These are phyloP conservation scores for Lepus oiostolus DNA, from an alignment of 2,797 vertebrate species.

Conservation along the genomic window DNA sequence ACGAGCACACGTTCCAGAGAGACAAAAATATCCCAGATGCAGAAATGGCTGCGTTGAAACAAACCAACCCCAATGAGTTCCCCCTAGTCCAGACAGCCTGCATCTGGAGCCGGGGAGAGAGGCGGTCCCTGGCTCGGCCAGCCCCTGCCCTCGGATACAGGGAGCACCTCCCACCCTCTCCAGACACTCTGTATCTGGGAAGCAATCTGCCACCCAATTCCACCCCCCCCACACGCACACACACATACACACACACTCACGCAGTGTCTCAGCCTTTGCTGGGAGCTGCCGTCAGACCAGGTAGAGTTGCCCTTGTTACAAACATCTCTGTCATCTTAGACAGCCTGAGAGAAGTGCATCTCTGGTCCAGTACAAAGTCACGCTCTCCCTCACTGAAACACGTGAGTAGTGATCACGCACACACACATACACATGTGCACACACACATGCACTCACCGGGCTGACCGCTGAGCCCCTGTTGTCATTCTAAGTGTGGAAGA, in stretches of 20 bases:
- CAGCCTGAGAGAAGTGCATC: background rate
- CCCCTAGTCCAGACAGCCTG: too few species aligned
- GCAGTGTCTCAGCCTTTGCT: accelerated
- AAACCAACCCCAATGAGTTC: too few species aligned
- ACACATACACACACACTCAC: background rate
- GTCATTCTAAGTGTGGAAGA: background rate
- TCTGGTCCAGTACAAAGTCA: background rate
- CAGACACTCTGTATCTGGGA: too few species aligned
- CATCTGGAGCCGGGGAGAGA: too few species aligned
- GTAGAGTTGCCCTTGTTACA: slow-evolving; percentile 34
- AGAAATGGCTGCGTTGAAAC: too few species aligned
- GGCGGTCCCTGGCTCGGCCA: too few species aligned
- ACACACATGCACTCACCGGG: background rate
- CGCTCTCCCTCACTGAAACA: background rate
- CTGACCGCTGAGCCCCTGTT: background rate
- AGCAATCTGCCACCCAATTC: too few species aligned
- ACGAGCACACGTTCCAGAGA: too few species aligned
- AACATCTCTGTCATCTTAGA: slow-evolving; percentile 32
- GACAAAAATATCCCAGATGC: too few species aligned
- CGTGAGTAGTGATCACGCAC: background rate
- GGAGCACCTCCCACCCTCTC: too few species aligned
- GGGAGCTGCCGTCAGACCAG: background rate
- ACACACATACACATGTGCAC: background rate
- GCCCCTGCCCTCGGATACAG: too few species aligned
- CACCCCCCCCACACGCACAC: accelerated